A percentile compares a stretch with the other conserved stretches of the same genome.
Conservation (phyloP, 2,797 vertebrate species). For the Spea hammondii region DNA sequence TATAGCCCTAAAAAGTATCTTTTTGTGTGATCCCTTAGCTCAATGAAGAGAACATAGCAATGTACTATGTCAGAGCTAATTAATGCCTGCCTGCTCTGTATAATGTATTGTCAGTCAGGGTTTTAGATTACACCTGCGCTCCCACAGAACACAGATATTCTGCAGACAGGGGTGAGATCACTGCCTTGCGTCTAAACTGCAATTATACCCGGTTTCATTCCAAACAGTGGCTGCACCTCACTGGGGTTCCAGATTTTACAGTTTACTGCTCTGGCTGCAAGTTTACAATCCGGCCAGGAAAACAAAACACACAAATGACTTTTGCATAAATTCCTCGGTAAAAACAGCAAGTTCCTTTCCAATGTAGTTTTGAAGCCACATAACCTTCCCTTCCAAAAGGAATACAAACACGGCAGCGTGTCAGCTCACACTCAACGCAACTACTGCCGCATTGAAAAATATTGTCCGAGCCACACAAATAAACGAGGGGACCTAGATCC, state of each 20-base stretch:
- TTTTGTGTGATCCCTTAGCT: background rate
- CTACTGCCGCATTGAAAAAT: background rate
- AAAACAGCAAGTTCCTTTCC: background rate
- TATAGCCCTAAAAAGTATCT: background rate
- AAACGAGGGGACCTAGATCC: no score
- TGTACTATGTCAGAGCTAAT: background rate
- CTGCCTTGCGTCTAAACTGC: background rate
- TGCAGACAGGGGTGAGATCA: background rate
- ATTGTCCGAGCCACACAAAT: no score
- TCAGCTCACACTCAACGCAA: background rate
- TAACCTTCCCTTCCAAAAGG: constrained; percentile 5
- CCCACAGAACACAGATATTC: background rate
- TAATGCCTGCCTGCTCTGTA: background rate
- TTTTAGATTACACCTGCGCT: constrained; percentile 2
- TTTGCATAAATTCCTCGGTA: constrained; percentile 14
- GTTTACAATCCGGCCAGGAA: constrained; percentile 17
- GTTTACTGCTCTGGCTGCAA: background rate
- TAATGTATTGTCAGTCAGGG: background rate
- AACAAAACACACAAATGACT: constrained; percentile 4
- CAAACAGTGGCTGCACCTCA: constrained; percentile 4
- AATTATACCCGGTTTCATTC: background rate
- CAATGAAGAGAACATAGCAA: background rate
- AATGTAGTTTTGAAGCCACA: background rate
- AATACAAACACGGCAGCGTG: background rate
- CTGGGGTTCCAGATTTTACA: background rate